A percentile compares a stretch with the other conserved stretches of the same genome.
Evolutionary conservation across 2,797 vertebrate species (phyloP).

Genomic region (Columba guinea): DNA sequence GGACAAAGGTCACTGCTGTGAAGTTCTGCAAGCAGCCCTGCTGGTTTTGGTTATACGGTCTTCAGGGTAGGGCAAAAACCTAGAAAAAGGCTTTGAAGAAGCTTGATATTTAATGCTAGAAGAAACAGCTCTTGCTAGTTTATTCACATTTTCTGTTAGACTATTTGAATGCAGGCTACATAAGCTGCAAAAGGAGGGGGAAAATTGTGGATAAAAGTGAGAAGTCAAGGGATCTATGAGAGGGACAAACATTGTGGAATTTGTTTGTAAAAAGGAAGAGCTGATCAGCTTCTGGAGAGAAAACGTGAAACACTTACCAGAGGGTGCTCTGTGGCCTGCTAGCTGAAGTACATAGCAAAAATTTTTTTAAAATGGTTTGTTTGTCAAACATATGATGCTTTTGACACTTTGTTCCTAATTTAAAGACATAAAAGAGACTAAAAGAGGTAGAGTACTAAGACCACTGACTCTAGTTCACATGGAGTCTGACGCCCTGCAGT

Average conservation of each 20-base stretch:
- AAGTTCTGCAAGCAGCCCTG: not conserved
- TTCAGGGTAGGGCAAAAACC: not conserved
- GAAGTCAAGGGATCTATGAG: not conserved
- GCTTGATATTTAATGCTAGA: rapidly evolving
- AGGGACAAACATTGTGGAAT: too few species aligned
- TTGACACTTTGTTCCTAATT: not conserved
- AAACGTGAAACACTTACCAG: not conserved
- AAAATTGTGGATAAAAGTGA: not conserved
- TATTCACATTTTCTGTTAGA: not conserved
- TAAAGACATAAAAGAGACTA: not conserved
- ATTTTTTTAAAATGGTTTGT: not conserved
- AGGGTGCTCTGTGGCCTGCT: not conserved
- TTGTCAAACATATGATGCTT: not conserved
- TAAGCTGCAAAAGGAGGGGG: not conserved
- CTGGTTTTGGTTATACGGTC: not conserved
- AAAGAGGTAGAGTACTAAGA: not conserved
- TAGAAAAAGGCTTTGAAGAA: not conserved
- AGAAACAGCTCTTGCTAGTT: not conserved
- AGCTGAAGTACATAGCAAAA: not conserved
- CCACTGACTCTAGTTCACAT: not conserved
- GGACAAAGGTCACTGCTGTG: not conserved
- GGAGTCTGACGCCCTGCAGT: not conserved
- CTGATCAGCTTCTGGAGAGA: not conserved
- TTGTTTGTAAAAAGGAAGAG: not conserved
- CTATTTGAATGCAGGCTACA: not conserved